Evolutionary conservation across 2,888 invertebrate genomes (phyloP).

Genomic region (Xanthia icteritia): DNA sequence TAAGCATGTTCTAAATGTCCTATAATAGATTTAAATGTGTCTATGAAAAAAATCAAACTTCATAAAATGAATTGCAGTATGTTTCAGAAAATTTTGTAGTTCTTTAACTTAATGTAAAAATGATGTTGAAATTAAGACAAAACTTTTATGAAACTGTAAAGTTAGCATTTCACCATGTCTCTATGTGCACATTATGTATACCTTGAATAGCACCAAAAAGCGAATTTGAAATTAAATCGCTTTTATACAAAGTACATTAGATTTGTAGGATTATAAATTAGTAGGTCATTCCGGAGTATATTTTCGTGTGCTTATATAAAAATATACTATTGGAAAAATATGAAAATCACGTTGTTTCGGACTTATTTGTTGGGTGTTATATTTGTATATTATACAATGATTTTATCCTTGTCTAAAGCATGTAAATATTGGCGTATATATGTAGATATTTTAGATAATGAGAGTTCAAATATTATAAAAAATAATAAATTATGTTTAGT

Average conservation of each 20-base stretch:
- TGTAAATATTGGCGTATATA: slow-evolving; percentile 88
- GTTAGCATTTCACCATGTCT: slow-evolving; percentile 47
- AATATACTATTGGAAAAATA: slow-evolving; percentile 75
- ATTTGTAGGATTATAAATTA: slow-evolving; percentile 69
- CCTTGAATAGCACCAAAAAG: slow-evolving; percentile 58
- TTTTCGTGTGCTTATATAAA: slow-evolving; percentile 77
- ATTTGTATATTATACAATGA: slow-evolving; percentile 87
- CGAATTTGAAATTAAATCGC: slow-evolving; percentile 55
- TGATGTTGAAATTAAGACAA: slow-evolving; percentile 34
- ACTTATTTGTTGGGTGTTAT: slow-evolving; percentile 85
- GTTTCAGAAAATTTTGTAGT: slow-evolving; percentile 50
- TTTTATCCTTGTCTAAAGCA: slow-evolving; percentile 84
- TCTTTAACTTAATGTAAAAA: slow-evolving; percentile 31
- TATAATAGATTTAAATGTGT: slow-evolving; percentile 32
- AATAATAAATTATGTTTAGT: slow-evolving; percentile 90
- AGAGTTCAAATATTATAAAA: slow-evolving; percentile 89
- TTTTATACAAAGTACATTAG: slow-evolving; percentile 70
- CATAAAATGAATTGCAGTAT: slow-evolving; percentile 27
- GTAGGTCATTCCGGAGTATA: slow-evolving; percentile 76
- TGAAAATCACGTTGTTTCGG: slow-evolving; percentile 79
- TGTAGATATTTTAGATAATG: slow-evolving; percentile 89
- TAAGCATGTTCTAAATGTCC: slow-evolving; percentile 51
- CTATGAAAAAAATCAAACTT: slow-evolving; percentile 36
- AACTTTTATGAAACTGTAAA: slow-evolving; percentile 57
- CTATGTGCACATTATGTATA: slow-evolving; percentile 48